phyloP scores from a whole-genome alignment of 2,113 vertebrate species.

The Python bivittatus region DNA sequence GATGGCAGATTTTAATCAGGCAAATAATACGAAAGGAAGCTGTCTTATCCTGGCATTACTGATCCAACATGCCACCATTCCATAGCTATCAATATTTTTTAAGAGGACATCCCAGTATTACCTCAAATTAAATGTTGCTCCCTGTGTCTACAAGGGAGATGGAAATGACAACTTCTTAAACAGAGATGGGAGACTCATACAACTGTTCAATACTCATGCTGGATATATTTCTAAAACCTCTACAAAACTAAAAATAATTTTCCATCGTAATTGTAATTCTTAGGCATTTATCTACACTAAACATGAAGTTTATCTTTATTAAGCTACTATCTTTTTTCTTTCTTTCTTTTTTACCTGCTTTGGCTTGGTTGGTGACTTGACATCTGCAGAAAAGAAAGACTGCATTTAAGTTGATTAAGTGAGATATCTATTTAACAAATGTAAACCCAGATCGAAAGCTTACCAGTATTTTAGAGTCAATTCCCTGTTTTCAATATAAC shows the following conservation, averaged over 20 bases:
- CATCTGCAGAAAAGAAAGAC: slow-evolving; percentile 67
- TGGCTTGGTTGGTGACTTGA: slow-evolving; percentile 72
- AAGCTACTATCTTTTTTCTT: neutral
- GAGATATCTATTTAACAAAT: neutral
- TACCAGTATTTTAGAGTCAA: neutral
- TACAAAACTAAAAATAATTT: neutral
- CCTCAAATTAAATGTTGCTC: too few relatives aligned
- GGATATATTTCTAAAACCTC: neutral
- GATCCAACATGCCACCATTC: too few relatives aligned
- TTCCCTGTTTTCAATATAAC: neutral
- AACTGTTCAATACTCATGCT: neutral
- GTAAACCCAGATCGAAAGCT: neutral
- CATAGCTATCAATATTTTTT: too few relatives aligned
- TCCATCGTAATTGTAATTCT: neutral
- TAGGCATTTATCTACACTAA: neutral
- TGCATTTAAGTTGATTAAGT: slow-evolving; percentile 6
- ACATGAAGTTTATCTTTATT: neutral
- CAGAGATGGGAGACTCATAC: neutral
- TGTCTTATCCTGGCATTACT: neutral
- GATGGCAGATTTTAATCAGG: neutral
- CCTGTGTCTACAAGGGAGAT: too few relatives aligned
- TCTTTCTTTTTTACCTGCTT: slow-evolving; percentile 77
- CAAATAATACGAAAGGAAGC: neutral
- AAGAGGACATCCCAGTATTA: too few relatives aligned
- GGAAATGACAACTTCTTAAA: neutral